Conservation (phyloP, 1,140 invertebrate genomes). For the Oncopodura yosiiana region DNA sequence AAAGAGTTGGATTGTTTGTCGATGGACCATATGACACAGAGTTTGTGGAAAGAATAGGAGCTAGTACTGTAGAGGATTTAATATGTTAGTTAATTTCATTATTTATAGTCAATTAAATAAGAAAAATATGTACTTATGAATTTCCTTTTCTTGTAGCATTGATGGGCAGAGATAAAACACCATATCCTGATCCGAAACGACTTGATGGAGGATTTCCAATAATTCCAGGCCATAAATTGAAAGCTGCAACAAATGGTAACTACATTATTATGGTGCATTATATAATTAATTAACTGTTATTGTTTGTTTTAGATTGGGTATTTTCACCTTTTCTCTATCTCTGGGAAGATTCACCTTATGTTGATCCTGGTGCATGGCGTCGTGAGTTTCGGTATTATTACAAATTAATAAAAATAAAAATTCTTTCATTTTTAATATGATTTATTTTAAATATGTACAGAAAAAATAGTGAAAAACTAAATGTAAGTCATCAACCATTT, state of each 20-base stretch:
- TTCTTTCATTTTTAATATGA: neutral
- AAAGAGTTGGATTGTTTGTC: slow-evolving; percentile 27
- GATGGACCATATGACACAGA: slow-evolving; percentile 33
- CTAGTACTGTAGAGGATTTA: too few relatives aligned
- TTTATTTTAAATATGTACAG: too few relatives aligned
- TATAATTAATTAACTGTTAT: too few relatives aligned
- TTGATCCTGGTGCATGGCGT: slow-evolving; percentile 28
- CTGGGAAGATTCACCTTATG: slow-evolving; percentile 28
- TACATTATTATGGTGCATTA: too few relatives aligned
- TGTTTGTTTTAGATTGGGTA: too few relatives aligned
- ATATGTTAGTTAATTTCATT: neutral
- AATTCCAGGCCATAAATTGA: slow-evolving; percentile 28
- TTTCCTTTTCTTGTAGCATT: slow-evolving; percentile 6
- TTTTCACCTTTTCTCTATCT: slow-evolving; percentile 26
- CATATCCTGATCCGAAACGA: slow-evolving; percentile 19
- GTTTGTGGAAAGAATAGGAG: too few relatives aligned
- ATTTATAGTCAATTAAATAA: neutral
- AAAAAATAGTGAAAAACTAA: slow-evolving; percentile 11
- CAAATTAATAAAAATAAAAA: neutral
- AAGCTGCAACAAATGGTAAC: slow-evolving; percentile 33
- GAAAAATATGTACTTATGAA: too few relatives aligned
- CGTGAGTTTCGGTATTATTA: neutral
- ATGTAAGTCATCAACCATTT: slow-evolving; percentile 17
- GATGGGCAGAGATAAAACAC: slow-evolving; percentile 19
- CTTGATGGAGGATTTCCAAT: slow-evolving; percentile 24